Percentiles rank a stretch among this genome's conserved stretches.
Evolutionary conservation across 2,888 invertebrate species (phyloP).

Genomic region (Tortrix viridana): DNA sequence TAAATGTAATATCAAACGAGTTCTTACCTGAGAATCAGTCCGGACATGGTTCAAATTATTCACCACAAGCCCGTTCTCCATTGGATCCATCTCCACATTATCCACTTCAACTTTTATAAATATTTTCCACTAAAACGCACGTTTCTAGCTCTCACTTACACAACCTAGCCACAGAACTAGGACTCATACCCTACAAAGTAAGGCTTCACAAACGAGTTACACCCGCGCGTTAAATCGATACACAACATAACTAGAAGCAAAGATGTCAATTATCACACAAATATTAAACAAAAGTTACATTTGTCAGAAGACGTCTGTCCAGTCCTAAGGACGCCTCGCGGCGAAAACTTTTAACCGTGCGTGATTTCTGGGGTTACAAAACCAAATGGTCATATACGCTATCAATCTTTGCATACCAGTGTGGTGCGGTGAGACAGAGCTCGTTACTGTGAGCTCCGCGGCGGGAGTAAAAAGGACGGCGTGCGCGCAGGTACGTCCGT

Average conservation of each 20-base stretch:
- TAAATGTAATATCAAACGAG: constrained; percentile 65
- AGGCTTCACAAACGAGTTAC: constrained; percentile 69
- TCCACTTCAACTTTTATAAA: constrained; percentile 48
- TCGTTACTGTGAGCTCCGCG: constrained; percentile 51
- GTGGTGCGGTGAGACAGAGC: constrained; percentile 76
- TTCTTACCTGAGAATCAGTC: constrained; percentile 82
- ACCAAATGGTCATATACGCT: constrained; percentile 84
- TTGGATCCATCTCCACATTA: constrained; percentile 78
- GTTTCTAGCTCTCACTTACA: constrained; percentile 34
- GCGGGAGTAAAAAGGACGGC: constrained; percentile 75
- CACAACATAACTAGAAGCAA: constrained; percentile 51
- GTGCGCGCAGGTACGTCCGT: constrained; percentile 72
- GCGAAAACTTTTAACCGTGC: constrained; percentile 81
- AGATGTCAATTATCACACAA: constrained; percentile 64
- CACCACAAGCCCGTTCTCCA: constrained; percentile 79
- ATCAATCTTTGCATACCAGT: constrained; percentile 85
- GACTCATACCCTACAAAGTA: constrained; percentile 58
- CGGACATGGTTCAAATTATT: constrained; percentile 82
- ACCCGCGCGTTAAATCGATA: constrained; percentile 61
- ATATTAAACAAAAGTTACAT: constrained; percentile 51
- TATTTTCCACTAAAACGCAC: constrained; percentile 13
- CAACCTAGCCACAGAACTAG: constrained; percentile 56
- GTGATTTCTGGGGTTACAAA: constrained; percentile 83
- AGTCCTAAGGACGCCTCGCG: constrained; percentile 80
- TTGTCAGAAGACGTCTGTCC: constrained; percentile 66